Percentiles rank a stretch among this genome's conserved stretches.
Evolutionary conservation across 2,113 vertebrate genomes (phyloP).

Genomic region (Narcine bancroftii): DNA sequence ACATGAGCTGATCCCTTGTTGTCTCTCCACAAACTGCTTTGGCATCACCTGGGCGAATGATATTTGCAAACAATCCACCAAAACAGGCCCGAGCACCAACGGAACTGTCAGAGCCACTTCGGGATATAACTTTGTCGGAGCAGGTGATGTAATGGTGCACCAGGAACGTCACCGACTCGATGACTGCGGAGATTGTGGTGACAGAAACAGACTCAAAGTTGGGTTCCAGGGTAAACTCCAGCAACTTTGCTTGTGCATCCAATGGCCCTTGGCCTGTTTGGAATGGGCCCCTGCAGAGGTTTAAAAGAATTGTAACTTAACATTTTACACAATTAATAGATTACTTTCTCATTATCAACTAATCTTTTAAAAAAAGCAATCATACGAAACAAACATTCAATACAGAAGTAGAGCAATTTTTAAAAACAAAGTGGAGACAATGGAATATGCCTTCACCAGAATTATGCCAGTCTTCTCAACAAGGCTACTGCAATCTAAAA

Average conservation of each 20-base stretch:
- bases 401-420: background rate
- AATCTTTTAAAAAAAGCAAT: background rate
- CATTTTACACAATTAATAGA: background rate
- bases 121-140: conserved; percentile 89
- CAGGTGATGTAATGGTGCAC: conserved; percentile 98
- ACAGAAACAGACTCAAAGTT: conserved; percentile 96
- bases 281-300: conserved; percentile 75
- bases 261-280: conserved; percentile 90
- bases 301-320: background rate
- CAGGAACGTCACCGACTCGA: conserved; percentile 91
- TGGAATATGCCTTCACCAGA: background rate
- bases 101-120: conserved; percentile 90
- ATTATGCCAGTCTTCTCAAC: background rate
- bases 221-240: conserved; percentile 94
- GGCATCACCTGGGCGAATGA: conserved; percentile 95
- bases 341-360: background rate
- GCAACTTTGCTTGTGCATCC: conserved; percentile 92
- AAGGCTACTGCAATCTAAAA: background rate
- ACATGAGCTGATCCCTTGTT: conserved; percentile 95
- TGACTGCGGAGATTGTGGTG: conserved; percentile 86
- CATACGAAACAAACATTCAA: background rate
- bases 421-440: background rate
- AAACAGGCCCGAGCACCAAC: conserved; percentile 93
- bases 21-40: conserved; percentile 95
- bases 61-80: conserved; percentile 93